Base-by-base conservation (phyloP, 2,888 invertebrate genomes). In the Gymnocheta viridis region DNA sequence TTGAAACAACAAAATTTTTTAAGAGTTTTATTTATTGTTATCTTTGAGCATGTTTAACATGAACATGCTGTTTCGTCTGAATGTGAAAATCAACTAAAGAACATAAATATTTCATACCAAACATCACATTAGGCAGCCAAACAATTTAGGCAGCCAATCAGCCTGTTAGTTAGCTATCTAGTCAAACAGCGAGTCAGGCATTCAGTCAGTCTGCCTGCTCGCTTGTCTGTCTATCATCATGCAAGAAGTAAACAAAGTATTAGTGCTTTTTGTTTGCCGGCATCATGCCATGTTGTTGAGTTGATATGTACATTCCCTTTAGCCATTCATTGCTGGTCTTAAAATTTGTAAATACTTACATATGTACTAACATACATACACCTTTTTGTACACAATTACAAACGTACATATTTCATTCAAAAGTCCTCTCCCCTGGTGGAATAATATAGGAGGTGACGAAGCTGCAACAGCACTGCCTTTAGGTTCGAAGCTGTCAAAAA, bases 71-170 rank as follows among this genome's bases (percentile, higher is more conserved):
- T 49, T 54, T 62, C 62, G 29, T 41, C 78, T 32, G 70, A 78
- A 70, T 70, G 41, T 70, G 41, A 70, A 54, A 78, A 60, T 51
- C 32, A 49, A 78, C 78, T 78, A 54, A 70, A 64, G 74, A 60
- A 76, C 58, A 69, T 35, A 62, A 47, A 69, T 24, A 62, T 27
- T 69, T 67, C 17, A 32, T 60, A 51, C 22, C 49, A 62, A 56
- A 47, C 56, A 66, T 19, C 24, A 66, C 38, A 64, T 51, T 41
- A 51, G 66, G 22, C 72, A 60, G 35, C 17, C 27, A 60, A 47
- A 14, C 41, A n/a, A 41, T n/a, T 51, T 41, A 64, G 74, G 27
- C 27, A 70, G 41, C 17, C 17, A 22, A 5, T 7, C 3, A 22
- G 17, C 3, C 10, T 22, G 47, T 49, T 49, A 49, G 19, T n/a